Base-by-base conservation (phyloP, 2,888 invertebrate genomes). In the Eristalinus aeneus region DNA sequence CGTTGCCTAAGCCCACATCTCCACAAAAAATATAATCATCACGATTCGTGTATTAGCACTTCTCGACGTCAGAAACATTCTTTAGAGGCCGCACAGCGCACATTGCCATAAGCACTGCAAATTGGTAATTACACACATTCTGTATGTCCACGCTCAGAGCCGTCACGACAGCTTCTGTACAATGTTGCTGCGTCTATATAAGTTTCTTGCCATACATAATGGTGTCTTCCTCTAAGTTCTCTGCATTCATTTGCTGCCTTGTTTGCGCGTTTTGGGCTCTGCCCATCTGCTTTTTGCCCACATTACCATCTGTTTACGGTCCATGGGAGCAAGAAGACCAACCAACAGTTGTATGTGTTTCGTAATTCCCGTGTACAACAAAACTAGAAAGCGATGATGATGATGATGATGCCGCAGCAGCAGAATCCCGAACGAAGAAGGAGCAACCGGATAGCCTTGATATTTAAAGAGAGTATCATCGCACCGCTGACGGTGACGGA, bases 371-470 rank as follows among this genome's bases (percentile, higher is more conserved):
- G 36, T 76, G 75, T 75, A 67, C 65, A 75, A 71, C 61, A 69
- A 77, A 69, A 75, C 81, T 75, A 75, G 75, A 81, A 73, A 69
- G 54, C 54, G 20, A 54, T 54, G 54, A 22, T 53, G 53, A n/a
- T 53, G 34, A 76, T 76, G 76, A 4, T 60, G 71, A 54, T 34
- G 63, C 20, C 39, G 77, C 23, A 16, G 68, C 36, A 58, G 65
- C 58, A 46, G 60, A 54, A 65, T 80, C 84, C 68, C 58, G 63
- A 58, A 46, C 27, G 39, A 76, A 85, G 54, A 75, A 75, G 80
- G 84, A 75, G 75, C 80, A 64, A n/a, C 76, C 46, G 61, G 80
- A 68, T 85, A 85, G 85, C 85, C 85, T 85, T 85, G 85, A 76
- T 85, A 85, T 85, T 85, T 85, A 80, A 76, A 73, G 58, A 65